A percentile compares a stretch with the other conserved stretches of the same genome.
Evolutionary conservation across 1,140 invertebrate species (phyloP).

Genomic region (Brachionus rubens): DNA sequence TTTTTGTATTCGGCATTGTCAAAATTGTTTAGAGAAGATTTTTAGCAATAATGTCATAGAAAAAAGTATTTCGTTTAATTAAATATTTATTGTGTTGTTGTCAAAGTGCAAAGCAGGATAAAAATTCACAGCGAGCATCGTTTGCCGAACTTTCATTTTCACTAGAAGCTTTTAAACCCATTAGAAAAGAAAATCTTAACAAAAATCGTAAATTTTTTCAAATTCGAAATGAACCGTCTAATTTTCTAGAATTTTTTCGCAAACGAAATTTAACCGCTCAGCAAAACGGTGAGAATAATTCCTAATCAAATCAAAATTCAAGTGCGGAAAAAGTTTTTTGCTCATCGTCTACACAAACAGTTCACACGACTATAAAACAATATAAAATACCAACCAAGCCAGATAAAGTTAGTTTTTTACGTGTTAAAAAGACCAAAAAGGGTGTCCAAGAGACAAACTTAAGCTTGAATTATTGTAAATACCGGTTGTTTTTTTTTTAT

Average conservation of each 20-base stretch:
- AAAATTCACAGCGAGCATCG: neutral
- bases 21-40: conserved; percentile 35
- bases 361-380: too few species aligned
- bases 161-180: conserved; percentile 19
- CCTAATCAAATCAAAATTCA: too few species aligned
- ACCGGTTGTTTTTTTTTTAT: too few species aligned
- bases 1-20: conserved; percentile 41
- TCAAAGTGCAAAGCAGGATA: neutral
- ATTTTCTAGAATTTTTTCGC: conserved; percentile 10
- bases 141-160: conserved; percentile 33
- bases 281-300: too few species aligned
- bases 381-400: too few species aligned
- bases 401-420: too few species aligned
- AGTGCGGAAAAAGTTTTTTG: too few species aligned
- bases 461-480: too few species aligned
- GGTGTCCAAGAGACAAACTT: too few species aligned
- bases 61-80: neutral
- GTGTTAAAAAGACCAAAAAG: too few species aligned
- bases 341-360: too few species aligned
- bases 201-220: conserved; percentile 43
- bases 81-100: neutral
- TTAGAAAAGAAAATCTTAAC: conserved; percentile 7
- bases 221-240: conserved; percentile 14
- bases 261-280: too few species aligned
- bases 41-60: conserved; percentile 13